Conservation (phyloP, 1,140 invertebrate genomes). For the Maconellicoccus hirsutus region DNA sequence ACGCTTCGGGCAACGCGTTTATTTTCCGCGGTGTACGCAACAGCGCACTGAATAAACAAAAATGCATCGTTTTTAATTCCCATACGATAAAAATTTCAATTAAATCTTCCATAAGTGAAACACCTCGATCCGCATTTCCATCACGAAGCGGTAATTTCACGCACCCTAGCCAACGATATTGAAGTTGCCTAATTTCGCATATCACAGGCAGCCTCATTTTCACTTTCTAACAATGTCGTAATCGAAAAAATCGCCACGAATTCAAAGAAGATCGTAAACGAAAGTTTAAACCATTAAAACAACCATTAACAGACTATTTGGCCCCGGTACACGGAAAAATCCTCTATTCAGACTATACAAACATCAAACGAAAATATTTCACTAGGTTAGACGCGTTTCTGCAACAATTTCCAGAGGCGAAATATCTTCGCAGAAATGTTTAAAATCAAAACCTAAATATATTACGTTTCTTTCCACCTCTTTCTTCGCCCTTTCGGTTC, state of each 20-base stretch:
- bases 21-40: background rate
- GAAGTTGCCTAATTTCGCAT: background rate
- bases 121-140: no score
- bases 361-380: conserved; percentile 8
- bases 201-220: background rate
- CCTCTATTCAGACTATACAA: background rate
- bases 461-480: background rate
- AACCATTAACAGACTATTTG: conserved; percentile 9
- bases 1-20: background rate
- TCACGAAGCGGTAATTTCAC: no score
- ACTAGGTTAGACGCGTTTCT: background rate
- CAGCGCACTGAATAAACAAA: conserved; percentile 1
- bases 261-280: background rate
- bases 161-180: background rate
- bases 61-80: no score
- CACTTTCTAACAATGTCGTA: background rate
- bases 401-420: conserved; percentile 7
- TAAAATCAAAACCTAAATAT: background rate
- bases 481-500: background rate
- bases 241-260: background rate
- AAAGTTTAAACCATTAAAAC: background rate
- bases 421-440: background rate
- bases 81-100: no score
- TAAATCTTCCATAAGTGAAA: no score
- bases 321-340: background rate